Base-by-base conservation (phyloP, 2,888 invertebrate species). In the Bombylius major region DNA sequence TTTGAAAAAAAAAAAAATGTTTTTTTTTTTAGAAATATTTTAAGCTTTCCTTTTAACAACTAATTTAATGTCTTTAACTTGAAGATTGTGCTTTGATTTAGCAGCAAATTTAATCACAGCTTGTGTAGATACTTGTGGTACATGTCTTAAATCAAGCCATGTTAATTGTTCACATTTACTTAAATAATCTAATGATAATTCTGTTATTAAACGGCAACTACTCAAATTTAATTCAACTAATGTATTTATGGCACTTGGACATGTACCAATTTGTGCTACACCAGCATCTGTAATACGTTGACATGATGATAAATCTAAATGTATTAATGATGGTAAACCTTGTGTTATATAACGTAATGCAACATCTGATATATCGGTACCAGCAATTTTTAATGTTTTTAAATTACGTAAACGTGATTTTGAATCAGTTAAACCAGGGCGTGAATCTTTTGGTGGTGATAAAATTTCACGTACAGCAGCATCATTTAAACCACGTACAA, bases 321-420 rank as follows among this genome's bases (percentile, higher is more conserved):
- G 82, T 56, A 81, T 79, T 54, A 95, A 76, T 64, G 81, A 80
- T 0, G 88, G 87, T 56, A 90, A 69, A 61, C 89, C 87, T 76
- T 90, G 84, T 1, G 83, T 83, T 8, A 86, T 81, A 63, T 86
- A 86, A 12, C 85, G 79, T 58, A 72, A 62, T 1, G 71, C 72
- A n/a, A 90, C 86, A 70, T 95, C 95, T 0, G 91, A 89, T 60
- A 96, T 82, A 65, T 93, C 92, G 0, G 92, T 92, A 12, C 94
- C 94, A 33, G 90, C 86, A 54, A 95, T 76, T 60, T 84, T 81
- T 23, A 96, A 76, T 55, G 82, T 83, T 60, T 82, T 81, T 39
- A 95, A 75, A 62, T 88, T 85, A 47, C 89, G 82, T 46, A 95
- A 79, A 8, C 89, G 81, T 14, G 86, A 86, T 61, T 85, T 83